phyloP scores from a whole-genome alignment of 2,113 vertebrate species.

The Hippocampus guttulatus region DNA sequence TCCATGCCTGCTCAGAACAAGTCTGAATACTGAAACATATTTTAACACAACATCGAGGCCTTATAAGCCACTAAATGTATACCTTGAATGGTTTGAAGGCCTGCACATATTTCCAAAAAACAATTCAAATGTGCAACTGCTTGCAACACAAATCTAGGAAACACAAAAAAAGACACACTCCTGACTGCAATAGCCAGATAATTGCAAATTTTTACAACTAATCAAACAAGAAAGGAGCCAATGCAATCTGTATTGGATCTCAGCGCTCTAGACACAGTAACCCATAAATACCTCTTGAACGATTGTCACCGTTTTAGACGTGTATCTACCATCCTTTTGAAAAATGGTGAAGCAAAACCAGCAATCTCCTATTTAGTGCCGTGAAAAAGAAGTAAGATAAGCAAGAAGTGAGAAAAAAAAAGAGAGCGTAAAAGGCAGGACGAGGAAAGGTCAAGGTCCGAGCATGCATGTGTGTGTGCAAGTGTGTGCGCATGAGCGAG shows the following conservation, averaged over 20 bases:
- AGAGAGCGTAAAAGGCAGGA: slow-evolving; percentile 12
- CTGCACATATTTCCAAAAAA: no score
- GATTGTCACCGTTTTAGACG: background rate
- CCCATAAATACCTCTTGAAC: background rate
- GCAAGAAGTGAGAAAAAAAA: slow-evolving; percentile 7
- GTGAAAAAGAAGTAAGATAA: slow-evolving; percentile 21
- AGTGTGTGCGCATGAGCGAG: slow-evolving; percentile 46
- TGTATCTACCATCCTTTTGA: background rate
- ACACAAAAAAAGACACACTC: background rate
- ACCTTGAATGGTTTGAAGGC: no score
- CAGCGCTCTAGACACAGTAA: background rate
- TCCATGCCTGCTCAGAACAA: no score
- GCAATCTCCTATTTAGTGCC: background rate
- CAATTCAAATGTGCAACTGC: no score
- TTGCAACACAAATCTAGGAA: background rate
- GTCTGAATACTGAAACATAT: no score
- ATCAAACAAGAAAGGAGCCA: background rate
- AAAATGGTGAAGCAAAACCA: background rate
- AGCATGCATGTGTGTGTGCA: slow-evolving; percentile 6
- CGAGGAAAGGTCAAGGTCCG: slow-evolving; percentile 14
- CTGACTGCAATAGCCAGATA: background rate
- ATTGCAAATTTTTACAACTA: no score
- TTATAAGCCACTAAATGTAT: no score
- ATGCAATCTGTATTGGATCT: background rate
- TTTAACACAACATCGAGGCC: no score